Base-by-base conservation (phyloP, 2,797 vertebrate genomes). In the Synanceia verrucosa region DNA sequence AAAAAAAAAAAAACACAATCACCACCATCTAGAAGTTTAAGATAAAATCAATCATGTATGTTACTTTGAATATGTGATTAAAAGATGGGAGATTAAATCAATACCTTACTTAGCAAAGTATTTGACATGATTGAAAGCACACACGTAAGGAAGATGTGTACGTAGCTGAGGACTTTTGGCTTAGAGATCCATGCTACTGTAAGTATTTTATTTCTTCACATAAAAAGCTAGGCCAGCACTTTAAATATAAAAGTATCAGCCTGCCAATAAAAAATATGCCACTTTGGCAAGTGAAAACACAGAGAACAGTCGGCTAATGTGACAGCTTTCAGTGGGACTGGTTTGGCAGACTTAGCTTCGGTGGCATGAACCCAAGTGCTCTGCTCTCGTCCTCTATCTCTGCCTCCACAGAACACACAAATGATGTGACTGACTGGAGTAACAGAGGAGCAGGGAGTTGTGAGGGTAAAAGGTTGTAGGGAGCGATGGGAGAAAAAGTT, bases 251-350 rank as follows among this genome's bases (percentile, higher is more conserved):
- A 89, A 66, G 51, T 48, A 79, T 74, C 56, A 50, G 62, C 55
- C 69, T 81, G 89, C 89, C 91, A 91, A 91, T 81, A 86, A 82
- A 41, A 92, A 92, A 86, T 90, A 85, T 75, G 77, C 66, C 77
- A 87, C 83, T 90, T 90, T 92, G 89, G 87, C 89, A 82, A 78
- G 73, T 68, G 61, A 70, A 76, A 82, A 78, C 82, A 68, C 67
- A 61, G 70, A 74, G 80, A 88, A 81, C 85, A 90, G 89, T 89
- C 75, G 60, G 87, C 78, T 91, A 90, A 89, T 92, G 81, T 85
- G 85, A 91, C 84, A 85, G 90, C 89, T 89, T 91, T 91, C 88
- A 89, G 84, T 89, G 64, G 87, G 92, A 87, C 84, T 69, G 82
- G 57, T 82, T 86, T 91, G 82, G 81, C 87, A 93, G 79, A 73